phyloP scores from a whole-genome alignment of 2,888 invertebrate genomes.

The Noctua janthina region DNA sequence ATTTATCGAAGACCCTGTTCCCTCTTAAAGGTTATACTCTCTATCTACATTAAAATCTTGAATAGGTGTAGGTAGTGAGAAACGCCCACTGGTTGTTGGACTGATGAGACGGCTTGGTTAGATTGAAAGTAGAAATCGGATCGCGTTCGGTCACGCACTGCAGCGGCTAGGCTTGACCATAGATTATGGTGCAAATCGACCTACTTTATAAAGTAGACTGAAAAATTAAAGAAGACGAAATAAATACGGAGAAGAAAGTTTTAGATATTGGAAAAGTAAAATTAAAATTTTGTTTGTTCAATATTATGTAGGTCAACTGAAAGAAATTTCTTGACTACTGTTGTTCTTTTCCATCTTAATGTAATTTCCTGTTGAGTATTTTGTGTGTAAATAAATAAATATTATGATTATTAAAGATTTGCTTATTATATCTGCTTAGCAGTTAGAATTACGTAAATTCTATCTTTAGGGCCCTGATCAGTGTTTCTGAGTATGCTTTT shows the following conservation, averaged over 20 bases:
- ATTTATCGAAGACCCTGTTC: no score
- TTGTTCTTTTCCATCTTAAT: no score
- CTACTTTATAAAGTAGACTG: neutral
- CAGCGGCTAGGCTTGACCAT: neutral
- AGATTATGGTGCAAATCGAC: neutral
- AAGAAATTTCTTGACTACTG: no score
- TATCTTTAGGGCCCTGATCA: neutral
- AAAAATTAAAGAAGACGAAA: neutral
- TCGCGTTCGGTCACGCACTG: slow-evolving; percentile 35
- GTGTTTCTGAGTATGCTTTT: no score
- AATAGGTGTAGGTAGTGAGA: slow-evolving; percentile 8
- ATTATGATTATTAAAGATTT: no score
- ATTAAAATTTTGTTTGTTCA: no score
- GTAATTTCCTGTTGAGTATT: no score
- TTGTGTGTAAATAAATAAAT: no score
- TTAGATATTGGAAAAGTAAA: neutral
- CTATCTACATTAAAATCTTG: slow-evolving; percentile 29
- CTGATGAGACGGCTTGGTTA: neutral
- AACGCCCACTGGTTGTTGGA: slow-evolving; percentile 17
- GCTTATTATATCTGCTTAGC: no score
- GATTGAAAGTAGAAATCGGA: slow-evolving; percentile 36
- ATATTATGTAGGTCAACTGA: no score
- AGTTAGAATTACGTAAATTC: neutral
- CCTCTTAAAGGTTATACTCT: neutral
- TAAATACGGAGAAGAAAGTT: neutral